These are phyloP conservation scores for Eumaeus atala DNA, from an alignment of 1,140 invertebrate species.

Conservation along the genomic window DNA sequence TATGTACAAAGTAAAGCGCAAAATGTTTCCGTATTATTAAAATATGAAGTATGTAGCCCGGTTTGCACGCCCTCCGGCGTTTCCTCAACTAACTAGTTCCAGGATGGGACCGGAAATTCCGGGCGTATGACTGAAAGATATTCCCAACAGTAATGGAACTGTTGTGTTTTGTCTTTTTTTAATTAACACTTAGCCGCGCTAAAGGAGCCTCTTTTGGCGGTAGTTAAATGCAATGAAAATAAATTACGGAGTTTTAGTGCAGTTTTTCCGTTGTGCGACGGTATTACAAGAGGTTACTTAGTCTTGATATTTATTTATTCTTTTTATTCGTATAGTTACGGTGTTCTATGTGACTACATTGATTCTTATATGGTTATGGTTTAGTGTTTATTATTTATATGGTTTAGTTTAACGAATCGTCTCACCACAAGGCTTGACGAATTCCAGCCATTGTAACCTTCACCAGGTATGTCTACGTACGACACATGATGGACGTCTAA, in stretches of 20 bases:
- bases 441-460: too few species aligned
- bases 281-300: background rate
- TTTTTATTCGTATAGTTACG: too few species aligned
- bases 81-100: background rate
- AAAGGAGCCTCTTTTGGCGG: background rate
- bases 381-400: too few species aligned
- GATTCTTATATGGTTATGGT: too few species aligned
- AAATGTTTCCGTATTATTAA: background rate
- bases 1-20: too few species aligned
- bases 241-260: background rate
- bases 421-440: too few species aligned
- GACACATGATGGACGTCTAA: too few species aligned
- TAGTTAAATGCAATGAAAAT: background rate
- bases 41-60: background rate
- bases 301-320: too few species aligned
- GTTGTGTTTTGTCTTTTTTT: constrained; percentile 2
- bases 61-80: background rate
- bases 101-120: constrained; percentile 1
- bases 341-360: too few species aligned
- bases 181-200: constrained; percentile 5
- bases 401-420: too few species aligned
- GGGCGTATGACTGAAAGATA: constrained; percentile 4
- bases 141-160: constrained; percentile 1
- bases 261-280: background rate
- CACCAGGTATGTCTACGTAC: too few species aligned